These are phyloP conservation scores for Drosophila ogumai DNA, from an alignment of 1,140 invertebrate species.

Conservation along the genomic window DNA sequence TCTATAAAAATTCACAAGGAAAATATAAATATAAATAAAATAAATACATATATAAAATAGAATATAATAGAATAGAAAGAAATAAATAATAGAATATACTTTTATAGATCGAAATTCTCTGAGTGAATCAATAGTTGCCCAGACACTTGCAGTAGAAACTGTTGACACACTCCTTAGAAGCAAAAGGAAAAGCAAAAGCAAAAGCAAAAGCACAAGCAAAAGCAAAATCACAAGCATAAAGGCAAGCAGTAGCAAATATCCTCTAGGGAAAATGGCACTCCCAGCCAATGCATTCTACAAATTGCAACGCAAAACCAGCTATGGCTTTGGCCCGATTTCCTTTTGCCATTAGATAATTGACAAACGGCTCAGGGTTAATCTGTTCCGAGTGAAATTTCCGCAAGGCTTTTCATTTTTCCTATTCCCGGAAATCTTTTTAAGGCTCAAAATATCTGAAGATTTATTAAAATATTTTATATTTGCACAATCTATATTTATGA, in stretches of 20 bases:
- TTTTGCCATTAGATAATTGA: constrained; percentile 26
- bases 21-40: not conserved
- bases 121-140: not conserved
- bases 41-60: not conserved
- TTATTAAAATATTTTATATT: too few species aligned
- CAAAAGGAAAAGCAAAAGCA: not conserved
- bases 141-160: not conserved
- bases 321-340: constrained; percentile 1
- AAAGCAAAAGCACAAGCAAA: not conserved
- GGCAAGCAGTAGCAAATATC: not conserved
- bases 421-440: constrained; percentile 14
- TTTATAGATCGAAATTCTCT: constrained; percentile 45
- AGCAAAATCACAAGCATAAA: not conserved
- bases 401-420: not conserved
- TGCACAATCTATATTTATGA: too few species aligned
- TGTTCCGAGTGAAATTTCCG: constrained; percentile 48
- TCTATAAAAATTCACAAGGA: not conserved
- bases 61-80: not conserved
- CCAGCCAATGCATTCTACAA: constrained; percentile 27
- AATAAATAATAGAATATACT: too few species aligned
- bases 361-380: constrained; percentile 15
- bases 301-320: constrained; percentile 9
- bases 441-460: too few species aligned
- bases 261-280: not conserved
- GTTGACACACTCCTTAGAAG: not conserved